phyloP scores from a whole-genome alignment of 2,113 vertebrate species.

The Ammodytes marinus region DNA sequence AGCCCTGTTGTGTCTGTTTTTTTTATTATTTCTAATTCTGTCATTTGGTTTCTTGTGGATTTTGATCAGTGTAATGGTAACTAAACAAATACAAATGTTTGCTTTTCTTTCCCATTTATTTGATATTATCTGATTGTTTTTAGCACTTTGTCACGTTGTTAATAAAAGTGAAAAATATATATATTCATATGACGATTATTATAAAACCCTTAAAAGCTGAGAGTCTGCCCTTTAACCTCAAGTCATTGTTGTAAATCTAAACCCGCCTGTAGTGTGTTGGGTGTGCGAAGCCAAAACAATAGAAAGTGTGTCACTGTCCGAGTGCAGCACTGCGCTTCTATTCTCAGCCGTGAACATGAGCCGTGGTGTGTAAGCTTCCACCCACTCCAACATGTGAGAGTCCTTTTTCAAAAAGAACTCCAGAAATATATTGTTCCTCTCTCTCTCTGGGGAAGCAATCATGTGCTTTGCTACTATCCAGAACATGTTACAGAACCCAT shows the following conservation, averaged over 20 bases:
- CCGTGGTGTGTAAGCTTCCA: constrained; percentile 61
- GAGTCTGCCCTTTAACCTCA: constrained; percentile 25
- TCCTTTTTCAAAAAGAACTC: constrained; percentile 63
- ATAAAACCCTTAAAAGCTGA: constrained; percentile 12
- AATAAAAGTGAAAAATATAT: too few species aligned
- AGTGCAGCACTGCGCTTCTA: constrained; percentile 59
- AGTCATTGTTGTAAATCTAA: constrained; percentile 49
- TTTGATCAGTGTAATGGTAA: too few species aligned
- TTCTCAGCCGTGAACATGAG: constrained; percentile 67
- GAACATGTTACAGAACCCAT: neutral
- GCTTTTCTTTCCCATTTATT: too few species aligned
- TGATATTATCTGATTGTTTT: too few species aligned
- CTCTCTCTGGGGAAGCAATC: constrained; percentile 12
- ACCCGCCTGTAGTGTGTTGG: constrained; percentile 21
- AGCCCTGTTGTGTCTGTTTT: too few species aligned
- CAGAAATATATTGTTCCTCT: constrained; percentile 40
- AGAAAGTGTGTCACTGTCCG: constrained; percentile 68
- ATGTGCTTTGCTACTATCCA: constrained; percentile 24
- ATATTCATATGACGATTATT: too few species aligned
- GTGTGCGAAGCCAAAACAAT: constrained; percentile 59
- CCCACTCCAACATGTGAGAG: constrained; percentile 66
- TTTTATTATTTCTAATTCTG: too few species aligned
- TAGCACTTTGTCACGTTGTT: too few species aligned
- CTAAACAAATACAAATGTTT: too few species aligned
- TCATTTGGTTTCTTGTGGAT: too few species aligned